phyloP scores from a whole-genome alignment of 1,140 invertebrate species.

The Agrilus planipennis region DNA sequence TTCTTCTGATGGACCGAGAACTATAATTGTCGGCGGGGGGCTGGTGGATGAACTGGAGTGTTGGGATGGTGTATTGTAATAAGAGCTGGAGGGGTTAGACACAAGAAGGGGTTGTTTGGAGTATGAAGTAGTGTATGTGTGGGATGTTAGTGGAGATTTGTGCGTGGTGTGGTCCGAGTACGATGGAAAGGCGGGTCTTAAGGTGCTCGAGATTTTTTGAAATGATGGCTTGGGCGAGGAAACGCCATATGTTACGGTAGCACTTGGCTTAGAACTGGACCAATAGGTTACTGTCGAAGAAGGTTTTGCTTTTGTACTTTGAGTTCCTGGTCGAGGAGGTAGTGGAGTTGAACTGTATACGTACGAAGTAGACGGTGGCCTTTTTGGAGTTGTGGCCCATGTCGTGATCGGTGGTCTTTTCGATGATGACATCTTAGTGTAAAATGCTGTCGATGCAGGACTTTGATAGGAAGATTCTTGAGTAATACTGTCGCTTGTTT shows the following conservation, averaged over 20 bases:
- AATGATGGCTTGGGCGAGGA: conserved; percentile 8
- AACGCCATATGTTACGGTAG: no score
- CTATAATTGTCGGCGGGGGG: conserved; percentile 60
- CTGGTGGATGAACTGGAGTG: conserved; percentile 27
- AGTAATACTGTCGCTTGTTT: no score
- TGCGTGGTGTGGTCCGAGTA: neutral
- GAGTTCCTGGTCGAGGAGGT: conserved; percentile 8
- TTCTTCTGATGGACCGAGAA: conserved; percentile 41
- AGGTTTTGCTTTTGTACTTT: conserved; percentile 17
- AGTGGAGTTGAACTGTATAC: conserved; percentile 14
- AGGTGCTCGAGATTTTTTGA: conserved; percentile 19
- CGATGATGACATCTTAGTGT: conserved; percentile 15
- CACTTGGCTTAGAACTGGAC: neutral
- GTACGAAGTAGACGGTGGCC: conserved; percentile 25
- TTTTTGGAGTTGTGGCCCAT: conserved; percentile 19
- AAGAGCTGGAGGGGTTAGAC: no score
- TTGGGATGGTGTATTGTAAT: no score
- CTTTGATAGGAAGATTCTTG: conserved; percentile 18
- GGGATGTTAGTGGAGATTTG: neutral
- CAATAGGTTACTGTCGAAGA: conserved; percentile 1
- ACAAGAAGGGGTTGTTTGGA: no score
- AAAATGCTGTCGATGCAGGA: conserved; percentile 3
- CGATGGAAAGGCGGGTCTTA: conserved; percentile 14
- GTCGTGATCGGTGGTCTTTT: conserved; percentile 28
- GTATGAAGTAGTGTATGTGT: neutral